phyloP scores from a whole-genome alignment of 2,113 vertebrate species.

The Ciconia boyciana region DNA sequence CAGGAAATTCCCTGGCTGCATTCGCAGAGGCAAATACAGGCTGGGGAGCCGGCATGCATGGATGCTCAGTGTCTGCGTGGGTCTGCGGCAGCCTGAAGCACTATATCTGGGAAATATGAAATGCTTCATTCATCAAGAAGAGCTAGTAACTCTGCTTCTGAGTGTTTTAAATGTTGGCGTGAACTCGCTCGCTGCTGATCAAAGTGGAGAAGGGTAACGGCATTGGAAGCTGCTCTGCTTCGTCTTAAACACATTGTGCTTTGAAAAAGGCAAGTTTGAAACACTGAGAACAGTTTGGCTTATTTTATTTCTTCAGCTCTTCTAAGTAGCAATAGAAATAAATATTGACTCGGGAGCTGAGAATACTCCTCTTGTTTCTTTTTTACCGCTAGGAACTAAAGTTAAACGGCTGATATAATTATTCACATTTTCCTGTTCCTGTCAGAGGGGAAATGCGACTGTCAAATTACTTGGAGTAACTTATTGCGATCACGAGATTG shows the following conservation, averaged over 20 bases:
- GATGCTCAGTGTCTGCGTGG: not conserved
- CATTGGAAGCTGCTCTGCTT: accelerated
- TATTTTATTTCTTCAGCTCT: not conserved
- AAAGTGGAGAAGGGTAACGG: not conserved
- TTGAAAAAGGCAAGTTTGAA: not conserved
- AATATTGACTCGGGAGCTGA: not conserved
- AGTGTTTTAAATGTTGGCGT: not conserved
- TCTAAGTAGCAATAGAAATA: not conserved
- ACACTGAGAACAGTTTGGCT: not conserved
- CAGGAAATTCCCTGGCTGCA: not conserved
- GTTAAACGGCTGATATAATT: not conserved
- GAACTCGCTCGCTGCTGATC: not conserved
- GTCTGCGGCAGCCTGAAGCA: not conserved
- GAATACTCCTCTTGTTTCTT: not conserved
- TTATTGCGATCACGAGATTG: not conserved
- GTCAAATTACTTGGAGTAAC: not conserved
- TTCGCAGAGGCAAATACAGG: not conserved
- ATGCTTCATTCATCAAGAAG: conserved; percentile 12
- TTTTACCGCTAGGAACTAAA: not conserved
- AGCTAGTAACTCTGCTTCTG: not conserved
- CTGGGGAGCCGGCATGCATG: accelerated
- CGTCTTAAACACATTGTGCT: not conserved
- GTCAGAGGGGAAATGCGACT: not conserved
- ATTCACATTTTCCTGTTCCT: not conserved
- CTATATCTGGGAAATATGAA: not conserved